phyloP scores from a whole-genome alignment of 2,888 invertebrate genomes.

The Hermodice carunculata region DNA sequence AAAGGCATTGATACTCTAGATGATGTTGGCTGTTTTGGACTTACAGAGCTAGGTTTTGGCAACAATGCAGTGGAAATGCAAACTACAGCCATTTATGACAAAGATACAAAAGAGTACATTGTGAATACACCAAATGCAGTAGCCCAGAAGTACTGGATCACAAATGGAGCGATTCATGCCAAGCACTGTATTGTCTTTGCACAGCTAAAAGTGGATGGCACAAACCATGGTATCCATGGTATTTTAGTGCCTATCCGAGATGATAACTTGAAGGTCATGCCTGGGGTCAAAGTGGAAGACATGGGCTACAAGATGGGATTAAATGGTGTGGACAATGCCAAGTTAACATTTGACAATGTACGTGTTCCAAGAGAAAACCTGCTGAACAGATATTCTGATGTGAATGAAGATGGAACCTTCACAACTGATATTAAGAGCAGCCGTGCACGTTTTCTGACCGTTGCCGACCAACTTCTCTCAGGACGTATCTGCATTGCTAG shows the following conservation, averaged over 20 bases:
- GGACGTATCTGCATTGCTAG: conserved; percentile 50
- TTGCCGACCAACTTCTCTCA: conserved; percentile 50
- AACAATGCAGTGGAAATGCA: conserved; percentile 55
- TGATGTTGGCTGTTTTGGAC: conserved; percentile 49
- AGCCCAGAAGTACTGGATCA: conserved; percentile 54
- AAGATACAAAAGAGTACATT: conserved; percentile 41
- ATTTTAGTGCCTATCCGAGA: conserved; percentile 48
- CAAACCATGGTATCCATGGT: conserved; percentile 43
- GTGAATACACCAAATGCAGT: conserved; percentile 44
- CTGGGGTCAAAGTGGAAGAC: conserved; percentile 46
- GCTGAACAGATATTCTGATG: conserved; percentile 44
- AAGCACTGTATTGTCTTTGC: conserved; percentile 51
- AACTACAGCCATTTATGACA: conserved; percentile 49
- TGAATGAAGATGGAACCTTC: conserved; percentile 43
- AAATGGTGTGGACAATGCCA: conserved; percentile 54
- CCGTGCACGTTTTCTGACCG: conserved; percentile 46
- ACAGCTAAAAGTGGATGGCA: conserved; percentile 36
- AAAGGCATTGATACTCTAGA: conserved; percentile 44
- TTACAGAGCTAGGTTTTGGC: conserved; percentile 50
- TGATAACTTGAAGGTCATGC: conserved; percentile 38
- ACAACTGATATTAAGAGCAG: conserved; percentile 39
- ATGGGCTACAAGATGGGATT: conserved; percentile 52
- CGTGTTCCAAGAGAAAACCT: conserved; percentile 46
- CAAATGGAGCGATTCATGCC: conserved; percentile 52
- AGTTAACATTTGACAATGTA: conserved; percentile 44